Evolutionary conservation across 2,113 vertebrate species (phyloP), one percentile per base, ranked within the genome.

Genomic region (Entomyzon cyanotis): DNA sequence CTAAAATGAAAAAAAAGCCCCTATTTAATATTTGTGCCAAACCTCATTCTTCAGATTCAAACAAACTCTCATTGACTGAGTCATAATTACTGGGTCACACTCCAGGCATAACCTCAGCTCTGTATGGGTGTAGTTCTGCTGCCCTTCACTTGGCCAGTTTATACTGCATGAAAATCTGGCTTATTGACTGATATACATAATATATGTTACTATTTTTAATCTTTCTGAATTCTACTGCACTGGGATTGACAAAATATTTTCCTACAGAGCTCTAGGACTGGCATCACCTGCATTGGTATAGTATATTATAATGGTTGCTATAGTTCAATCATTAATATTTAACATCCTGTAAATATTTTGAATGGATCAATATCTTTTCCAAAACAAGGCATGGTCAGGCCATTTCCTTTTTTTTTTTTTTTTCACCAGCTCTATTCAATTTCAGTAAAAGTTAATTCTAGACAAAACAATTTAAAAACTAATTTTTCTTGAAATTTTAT

Each of bases 371-470:
- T 79, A 84, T 39, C 3, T 88, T 92, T 87, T 92, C 47, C 22
- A 82, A 95, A 91, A 79, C 23, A 83, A 39, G 27, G 42, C 5
- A 64, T 15, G 77, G 49, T 41, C 35, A 79, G 42, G 35, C 30
- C 5, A 20, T 78, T 55, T 4, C 2, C 14, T 46, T 50, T 74
- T 24, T 62, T n/a, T 31, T 41, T 15, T 15, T 15, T 7, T 23
- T 23, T 47, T 25, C 4, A n/a, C 7, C 10, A 63, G 18, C 11
- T 74, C 33, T 22, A 20, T 77, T 77, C 33, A 58, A 71, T 94
- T 83, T 91, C 35, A 81, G 41, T 52, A 70, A 59, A 84, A 58
- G n/a, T 58, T 94, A 94, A 86, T 91, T 93, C 73, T 79, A 82
- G 58, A 86, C 56, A 7, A 20, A 92, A 75, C 14, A 80, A 67